Evolutionary conservation across 1,140 invertebrate genomes (phyloP).

Genomic region (Ips typographus): DNA sequence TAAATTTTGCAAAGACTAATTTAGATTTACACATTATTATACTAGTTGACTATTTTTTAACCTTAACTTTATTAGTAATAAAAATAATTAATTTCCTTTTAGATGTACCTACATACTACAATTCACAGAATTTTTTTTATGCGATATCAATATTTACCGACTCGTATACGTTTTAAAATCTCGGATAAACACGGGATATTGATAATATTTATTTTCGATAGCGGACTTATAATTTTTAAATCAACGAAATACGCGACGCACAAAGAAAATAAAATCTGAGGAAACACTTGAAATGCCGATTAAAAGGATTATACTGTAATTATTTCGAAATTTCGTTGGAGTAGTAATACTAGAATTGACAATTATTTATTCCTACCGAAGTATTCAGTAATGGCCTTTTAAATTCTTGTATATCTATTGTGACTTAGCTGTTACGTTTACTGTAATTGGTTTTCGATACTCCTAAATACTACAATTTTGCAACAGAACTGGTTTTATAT

Average conservation of each 20-base stretch:
- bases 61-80: too few species aligned
- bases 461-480: not conserved
- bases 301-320: constrained; percentile 31
- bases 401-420: not conserved
- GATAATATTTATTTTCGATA: constrained; percentile 34
- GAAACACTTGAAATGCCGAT: constrained; percentile 34
- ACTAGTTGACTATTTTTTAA: too few species aligned
- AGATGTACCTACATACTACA: too few species aligned
- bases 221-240: constrained; percentile 28
- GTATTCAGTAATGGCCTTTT: constrained; percentile 15
- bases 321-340: constrained; percentile 29
- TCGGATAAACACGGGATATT: constrained; percentile 31
- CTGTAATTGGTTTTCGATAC: not conserved
- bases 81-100: too few species aligned
- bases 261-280: constrained; percentile 31
- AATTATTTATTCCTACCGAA: constrained; percentile 17
- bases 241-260: constrained; percentile 29
- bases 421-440: too few species aligned
- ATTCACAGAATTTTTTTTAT: too few species aligned
- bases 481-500: not conserved
- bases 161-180: constrained; percentile 13
- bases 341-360: constrained; percentile 26
- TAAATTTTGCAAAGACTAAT: too few species aligned
- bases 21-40: too few species aligned
- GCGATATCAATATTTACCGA: not conserved